These are phyloP conservation scores for Carassius auratus DNA, from an alignment of 2,113 vertebrate genomes.

Conservation along the genomic window DNA sequence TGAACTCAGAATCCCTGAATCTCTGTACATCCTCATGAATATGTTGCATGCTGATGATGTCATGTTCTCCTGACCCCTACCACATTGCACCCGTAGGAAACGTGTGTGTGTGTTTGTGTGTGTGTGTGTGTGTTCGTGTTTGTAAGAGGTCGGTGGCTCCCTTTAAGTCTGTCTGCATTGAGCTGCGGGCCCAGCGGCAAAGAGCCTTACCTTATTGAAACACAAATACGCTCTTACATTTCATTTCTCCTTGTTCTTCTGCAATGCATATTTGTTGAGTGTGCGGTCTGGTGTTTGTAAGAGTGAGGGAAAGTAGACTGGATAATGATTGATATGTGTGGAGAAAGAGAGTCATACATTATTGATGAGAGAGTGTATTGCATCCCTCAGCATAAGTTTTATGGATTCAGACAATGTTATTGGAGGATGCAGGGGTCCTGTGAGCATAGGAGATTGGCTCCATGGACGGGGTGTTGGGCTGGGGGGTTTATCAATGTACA, in stretches of 20 bases:
- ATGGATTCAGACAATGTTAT: conserved; percentile 67
- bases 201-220: conserved; percentile 34
- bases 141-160: conserved; percentile 9
- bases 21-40: conserved; percentile 35
- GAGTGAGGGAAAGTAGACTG: conserved; percentile 27
- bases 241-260: conserved; percentile 74
- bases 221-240: conserved; percentile 59
- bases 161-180: conserved; percentile 34
- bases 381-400: conserved; percentile 67
- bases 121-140: background rate
- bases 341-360: conserved; percentile 72
- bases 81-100: background rate
- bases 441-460: background rate
- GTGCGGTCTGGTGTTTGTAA: conserved; percentile 5
- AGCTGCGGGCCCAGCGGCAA: conserved; percentile 7
- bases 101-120: too few species aligned
- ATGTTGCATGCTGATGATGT: conserved; percentile 35
- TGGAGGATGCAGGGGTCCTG: conserved; percentile 39
- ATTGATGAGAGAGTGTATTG: conserved; percentile 79
- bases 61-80: conserved; percentile 18
- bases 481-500: too few species aligned
- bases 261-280: conserved; percentile 58
- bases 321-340: conserved; percentile 74
- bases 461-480: background rate
- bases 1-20: conserved; percentile 1